A percentile compares a stretch with the other conserved stretches of the same genome.
Conservation (phyloP, 2,113 vertebrate species). For the Lepidothrix coronata region DNA sequence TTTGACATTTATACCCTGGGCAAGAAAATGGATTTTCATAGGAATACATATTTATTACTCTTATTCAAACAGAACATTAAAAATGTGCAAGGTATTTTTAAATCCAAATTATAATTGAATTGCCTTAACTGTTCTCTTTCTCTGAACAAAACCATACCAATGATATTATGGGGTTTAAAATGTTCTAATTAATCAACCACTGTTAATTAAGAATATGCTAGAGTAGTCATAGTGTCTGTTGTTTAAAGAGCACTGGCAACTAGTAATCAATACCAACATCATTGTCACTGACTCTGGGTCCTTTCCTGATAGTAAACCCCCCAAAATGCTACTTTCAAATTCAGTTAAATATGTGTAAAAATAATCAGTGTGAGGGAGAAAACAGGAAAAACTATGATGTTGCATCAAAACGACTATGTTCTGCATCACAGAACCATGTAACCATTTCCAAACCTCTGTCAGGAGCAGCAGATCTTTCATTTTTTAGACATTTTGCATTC, state of each 20-base stretch:
- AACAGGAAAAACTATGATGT: neutral
- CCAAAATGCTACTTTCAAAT: neutral
- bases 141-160: neutral
- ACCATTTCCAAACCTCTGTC: neutral
- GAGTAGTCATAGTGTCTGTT: neutral
- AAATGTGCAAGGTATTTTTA: constrained; percentile 13
- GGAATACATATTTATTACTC: neutral
- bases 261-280: neutral
- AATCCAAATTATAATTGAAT: constrained; percentile 17
- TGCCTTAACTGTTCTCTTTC: neutral
- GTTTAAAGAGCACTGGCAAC: neutral
- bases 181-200: neutral
- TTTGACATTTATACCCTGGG: neutral
- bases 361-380: neutral
- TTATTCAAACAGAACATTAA: constrained; percentile 4
- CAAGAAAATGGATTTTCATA: constrained; percentile 23
- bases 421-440: neutral
- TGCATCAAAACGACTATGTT: neutral
- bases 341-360: neutral
- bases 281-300: neutral
- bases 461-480: neutral
- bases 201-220: neutral
- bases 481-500: neutral
- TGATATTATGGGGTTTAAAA: neutral
- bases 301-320: neutral